Conservation (phyloP, 1,140 invertebrate species). For the Ceratoteleas bidentatus region DNA sequence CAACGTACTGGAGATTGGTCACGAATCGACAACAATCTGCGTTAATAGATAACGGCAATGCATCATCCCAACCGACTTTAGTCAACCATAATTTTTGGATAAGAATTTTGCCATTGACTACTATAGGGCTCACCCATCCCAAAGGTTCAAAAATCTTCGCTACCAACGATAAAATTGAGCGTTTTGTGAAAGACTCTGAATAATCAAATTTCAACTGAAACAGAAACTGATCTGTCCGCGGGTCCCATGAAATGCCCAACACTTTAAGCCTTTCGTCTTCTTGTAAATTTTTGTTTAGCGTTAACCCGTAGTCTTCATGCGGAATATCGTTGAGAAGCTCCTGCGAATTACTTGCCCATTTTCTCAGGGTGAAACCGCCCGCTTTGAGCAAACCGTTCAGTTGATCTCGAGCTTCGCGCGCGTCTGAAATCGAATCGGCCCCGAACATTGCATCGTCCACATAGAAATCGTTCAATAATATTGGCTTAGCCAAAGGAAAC, state of each 20-base stretch:
- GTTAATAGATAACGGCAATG: not conserved
- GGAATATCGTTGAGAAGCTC: not conserved
- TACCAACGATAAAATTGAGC: not conserved
- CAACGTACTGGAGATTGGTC: not conserved
- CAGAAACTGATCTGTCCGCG: not conserved
- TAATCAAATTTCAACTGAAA: not conserved
- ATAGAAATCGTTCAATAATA: conserved; percentile 4
- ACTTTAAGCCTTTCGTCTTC: conserved; percentile 2
- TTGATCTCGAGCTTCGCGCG: not conserved
- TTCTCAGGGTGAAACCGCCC: not conserved
- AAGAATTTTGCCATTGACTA: too few species aligned
- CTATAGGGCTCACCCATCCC: too few species aligned
- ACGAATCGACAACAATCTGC: not conserved
- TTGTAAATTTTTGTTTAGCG: not conserved
- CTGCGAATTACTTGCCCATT: conserved; percentile 13
- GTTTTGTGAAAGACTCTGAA: not conserved
- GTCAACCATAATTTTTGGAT: too few species aligned
- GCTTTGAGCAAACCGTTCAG: not conserved
- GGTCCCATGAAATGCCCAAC: not conserved
- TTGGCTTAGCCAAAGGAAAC: conserved; percentile 8
- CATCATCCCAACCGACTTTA: conserved; percentile 1
- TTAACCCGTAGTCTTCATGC: not conserved
- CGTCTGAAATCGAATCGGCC: not conserved
- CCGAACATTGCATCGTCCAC: conserved; percentile 20
- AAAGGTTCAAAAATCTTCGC: too few species aligned